Evolutionary conservation across 2,797 vertebrate species (phyloP).

Genomic region (Microctenopoma steveboyesi): DNA sequence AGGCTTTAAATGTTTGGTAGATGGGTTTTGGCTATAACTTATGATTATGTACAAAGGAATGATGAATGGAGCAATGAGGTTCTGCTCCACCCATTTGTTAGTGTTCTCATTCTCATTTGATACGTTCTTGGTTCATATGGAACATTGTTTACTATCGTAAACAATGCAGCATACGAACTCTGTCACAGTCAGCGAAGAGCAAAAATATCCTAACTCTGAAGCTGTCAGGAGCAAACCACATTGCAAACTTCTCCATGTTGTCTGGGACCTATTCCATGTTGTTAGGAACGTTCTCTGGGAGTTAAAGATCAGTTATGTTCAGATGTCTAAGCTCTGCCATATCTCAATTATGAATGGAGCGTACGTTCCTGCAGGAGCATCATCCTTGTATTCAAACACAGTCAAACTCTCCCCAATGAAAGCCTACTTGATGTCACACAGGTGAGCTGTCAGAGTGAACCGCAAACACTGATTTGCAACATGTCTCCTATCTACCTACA

Average conservation of each 20-base stretch:
- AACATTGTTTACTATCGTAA: neutral
- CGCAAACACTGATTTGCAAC: conserved; percentile 17
- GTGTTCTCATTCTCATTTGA: conserved; percentile 7
- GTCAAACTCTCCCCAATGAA: conserved; percentile 24
- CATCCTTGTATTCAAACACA: conserved; percentile 28
- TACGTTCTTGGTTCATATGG: neutral
- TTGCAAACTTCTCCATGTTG: conserved; percentile 40
- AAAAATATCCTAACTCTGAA: conserved; percentile 1
- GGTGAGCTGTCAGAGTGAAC: conserved; percentile 25
- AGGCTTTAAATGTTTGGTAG: neutral
- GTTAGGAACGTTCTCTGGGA: neutral
- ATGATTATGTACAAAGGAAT: neutral
- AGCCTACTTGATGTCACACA: conserved; percentile 19
- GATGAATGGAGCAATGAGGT: neutral
- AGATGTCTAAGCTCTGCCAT: conserved; percentile 25
- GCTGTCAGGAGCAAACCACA: conserved; percentile 33
- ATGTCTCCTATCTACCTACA: conserved; percentile 37
- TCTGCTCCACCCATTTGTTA: neutral
- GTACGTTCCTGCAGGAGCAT: neutral
- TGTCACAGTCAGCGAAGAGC: conserved; percentile 15
- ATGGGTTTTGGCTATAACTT: neutral
- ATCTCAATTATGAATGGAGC: conserved; percentile 1
- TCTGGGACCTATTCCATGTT: conserved; percentile 17
- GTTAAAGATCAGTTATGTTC: conserved; percentile 20
- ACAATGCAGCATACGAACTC: conserved; percentile 11